These are phyloP conservation scores for Atherinomorus stipes DNA, from an alignment of 2,113 vertebrate genomes.

Conservation along the genomic window DNA sequence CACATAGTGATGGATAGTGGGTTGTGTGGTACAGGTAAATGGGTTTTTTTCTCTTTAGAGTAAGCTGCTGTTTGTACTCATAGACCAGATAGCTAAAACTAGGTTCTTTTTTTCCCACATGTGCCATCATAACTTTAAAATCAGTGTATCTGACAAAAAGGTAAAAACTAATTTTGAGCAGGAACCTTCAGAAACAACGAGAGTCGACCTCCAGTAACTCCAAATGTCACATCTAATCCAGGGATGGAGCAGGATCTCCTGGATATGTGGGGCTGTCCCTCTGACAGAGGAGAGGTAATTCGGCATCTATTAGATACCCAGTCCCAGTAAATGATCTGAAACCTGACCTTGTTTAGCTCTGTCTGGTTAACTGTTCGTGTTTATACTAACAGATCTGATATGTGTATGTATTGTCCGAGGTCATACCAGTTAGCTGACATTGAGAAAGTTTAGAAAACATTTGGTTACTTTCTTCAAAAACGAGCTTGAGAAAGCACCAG, in stretches of 20 bases:
- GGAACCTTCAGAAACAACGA: background rate
- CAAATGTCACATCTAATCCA: slow-evolving; percentile 74
- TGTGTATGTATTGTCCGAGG: background rate
- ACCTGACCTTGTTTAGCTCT: slow-evolving; percentile 25
- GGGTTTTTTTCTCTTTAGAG: background rate
- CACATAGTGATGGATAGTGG: background rate
- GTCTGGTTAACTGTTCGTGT: background rate
- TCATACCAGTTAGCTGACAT: background rate
- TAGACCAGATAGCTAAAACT: background rate
- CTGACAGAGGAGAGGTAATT: slow-evolving; percentile 26
- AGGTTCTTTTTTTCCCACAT: background rate
- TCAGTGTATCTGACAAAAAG: too few species aligned
- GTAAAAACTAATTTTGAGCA: slow-evolving; percentile 2
- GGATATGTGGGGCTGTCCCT: slow-evolving; percentile 49
- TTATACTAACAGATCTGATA: background rate
- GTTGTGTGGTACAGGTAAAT: background rate
- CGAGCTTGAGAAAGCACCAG: slow-evolving; percentile 2
- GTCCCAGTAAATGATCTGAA: slow-evolving; percentile 18
- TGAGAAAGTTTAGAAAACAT: slow-evolving; percentile 4
- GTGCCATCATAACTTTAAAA: background rate
- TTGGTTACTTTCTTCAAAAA: slow-evolving; percentile 23
- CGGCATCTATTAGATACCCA: background rate
- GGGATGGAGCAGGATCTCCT: slow-evolving; percentile 54
- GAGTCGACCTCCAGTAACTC: slow-evolving; percentile 19
- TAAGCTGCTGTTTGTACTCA: background rate